These are phyloP conservation scores for Phylloscopus whistleri DNA, from an alignment of 2,113 vertebrate species.

Conservation along the genomic window DNA sequence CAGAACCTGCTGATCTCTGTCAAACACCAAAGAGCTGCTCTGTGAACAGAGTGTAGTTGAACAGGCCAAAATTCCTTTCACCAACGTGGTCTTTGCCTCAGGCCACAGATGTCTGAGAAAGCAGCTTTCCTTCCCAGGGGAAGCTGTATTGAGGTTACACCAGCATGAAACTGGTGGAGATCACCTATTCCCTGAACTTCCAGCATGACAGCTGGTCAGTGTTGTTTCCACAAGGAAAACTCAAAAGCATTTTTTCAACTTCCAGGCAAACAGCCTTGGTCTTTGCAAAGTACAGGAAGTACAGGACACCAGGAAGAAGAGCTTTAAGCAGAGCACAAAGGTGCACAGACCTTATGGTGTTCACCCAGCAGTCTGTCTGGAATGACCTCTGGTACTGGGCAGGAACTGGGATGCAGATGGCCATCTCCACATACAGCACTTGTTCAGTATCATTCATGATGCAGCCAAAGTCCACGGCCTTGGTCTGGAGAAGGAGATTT, in stretches of 20 bases:
- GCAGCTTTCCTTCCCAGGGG: background rate
- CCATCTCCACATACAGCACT: conserved; percentile 68
- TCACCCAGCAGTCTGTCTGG: conserved; percentile 16
- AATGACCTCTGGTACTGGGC: conserved; percentile 83
- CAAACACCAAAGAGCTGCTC: background rate
- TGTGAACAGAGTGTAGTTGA: background rate
- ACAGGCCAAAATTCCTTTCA: background rate
- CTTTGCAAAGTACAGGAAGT: background rate
- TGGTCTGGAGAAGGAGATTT: conserved; percentile 79
- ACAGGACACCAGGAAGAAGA: background rate
- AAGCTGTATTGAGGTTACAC: background rate
- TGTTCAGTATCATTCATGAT: conserved; percentile 79
- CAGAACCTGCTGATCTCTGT: background rate
- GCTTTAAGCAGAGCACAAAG: background rate
- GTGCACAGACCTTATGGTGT: conserved; percentile 70
- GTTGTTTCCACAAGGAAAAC: background rate
- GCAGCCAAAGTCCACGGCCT: conserved; percentile 82
- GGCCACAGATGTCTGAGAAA: background rate
- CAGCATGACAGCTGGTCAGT: background rate
- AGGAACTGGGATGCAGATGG: conserved; percentile 79
- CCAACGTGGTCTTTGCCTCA: background rate
- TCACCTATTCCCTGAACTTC: background rate
- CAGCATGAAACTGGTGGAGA: background rate
- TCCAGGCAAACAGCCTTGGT: background rate
- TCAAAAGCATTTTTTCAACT: background rate